Conservation (phyloP, 2,888 invertebrate genomes). For the Sepiola atlantica region DNA sequence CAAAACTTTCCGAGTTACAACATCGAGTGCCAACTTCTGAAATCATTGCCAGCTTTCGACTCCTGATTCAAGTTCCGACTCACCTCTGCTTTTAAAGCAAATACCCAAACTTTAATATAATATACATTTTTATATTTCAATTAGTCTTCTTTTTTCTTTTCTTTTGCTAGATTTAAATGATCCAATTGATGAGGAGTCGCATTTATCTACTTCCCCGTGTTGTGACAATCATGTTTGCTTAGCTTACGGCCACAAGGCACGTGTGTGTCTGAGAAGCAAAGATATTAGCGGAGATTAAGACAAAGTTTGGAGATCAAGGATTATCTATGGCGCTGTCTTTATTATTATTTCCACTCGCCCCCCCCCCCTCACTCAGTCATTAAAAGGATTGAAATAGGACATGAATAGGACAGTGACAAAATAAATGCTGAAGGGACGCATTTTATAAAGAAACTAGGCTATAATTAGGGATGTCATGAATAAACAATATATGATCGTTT, state of each 20-base stretch:
- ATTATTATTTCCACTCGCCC: neutral
- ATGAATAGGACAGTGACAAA: neutral
- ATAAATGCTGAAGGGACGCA: neutral
- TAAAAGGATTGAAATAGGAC: neutral
- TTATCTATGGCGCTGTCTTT: neutral
- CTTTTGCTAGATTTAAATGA: neutral
- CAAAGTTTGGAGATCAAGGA: slow-evolving; percentile 1
- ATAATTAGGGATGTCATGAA: neutral
- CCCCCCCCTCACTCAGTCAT: neutral
- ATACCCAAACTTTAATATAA: too few species aligned
- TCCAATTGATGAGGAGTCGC: slow-evolving; percentile 18
- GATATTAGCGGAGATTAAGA: neutral
- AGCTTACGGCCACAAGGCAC: neutral
- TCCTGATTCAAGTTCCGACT: too few species aligned
- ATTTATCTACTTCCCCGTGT: neutral
- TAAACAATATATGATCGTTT: neutral
- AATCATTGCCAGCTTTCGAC: too few species aligned
- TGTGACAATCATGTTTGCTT: slow-evolving; percentile 32
- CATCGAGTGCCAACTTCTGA: too few species aligned
- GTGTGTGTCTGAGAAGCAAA: neutral
- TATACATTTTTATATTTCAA: too few species aligned
- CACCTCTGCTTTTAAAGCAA: too few species aligned
- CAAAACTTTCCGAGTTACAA: too few species aligned
- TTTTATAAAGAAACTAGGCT: neutral
- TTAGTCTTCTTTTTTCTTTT: neutral